These are phyloP conservation scores for Eurypyga helias DNA, from an alignment of 2,113 vertebrate genomes.

Conservation along the genomic window DNA sequence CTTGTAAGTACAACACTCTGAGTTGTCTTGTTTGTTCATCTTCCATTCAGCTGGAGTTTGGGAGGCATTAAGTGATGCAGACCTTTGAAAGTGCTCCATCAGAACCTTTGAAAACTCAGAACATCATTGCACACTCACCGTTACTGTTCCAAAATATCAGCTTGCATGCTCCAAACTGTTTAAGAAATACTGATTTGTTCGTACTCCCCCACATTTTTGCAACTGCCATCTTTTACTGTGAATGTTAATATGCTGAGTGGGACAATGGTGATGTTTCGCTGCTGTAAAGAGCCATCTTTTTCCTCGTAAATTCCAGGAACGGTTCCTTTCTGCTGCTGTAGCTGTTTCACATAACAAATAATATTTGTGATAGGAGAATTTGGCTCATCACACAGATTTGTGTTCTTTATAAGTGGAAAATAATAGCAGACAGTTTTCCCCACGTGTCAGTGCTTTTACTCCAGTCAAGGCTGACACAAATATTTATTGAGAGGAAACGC, in stretches of 20 bases:
- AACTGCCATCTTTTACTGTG: not conserved
- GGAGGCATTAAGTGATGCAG: not conserved
- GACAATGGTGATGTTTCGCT: not conserved
- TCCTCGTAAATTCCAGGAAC: not conserved
- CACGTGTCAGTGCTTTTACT: not conserved
- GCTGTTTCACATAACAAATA: not conserved
- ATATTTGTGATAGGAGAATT: not conserved
- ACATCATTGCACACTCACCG: rapidly evolving
- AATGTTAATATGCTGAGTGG: not conserved
- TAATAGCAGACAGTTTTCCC: not conserved
- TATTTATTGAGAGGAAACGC: not conserved
- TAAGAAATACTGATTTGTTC: slow-evolving; percentile 37
- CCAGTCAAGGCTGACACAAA: not conserved
- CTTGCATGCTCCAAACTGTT: not conserved
- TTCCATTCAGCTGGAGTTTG: not conserved
- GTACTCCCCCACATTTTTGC: not conserved
- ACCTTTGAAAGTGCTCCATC: not conserved
- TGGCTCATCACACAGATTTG: slow-evolving; percentile 3
- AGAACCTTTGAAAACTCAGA: not conserved
- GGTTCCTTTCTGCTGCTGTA: not conserved
- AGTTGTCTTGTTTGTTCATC: not conserved
- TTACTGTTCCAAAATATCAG: slow-evolving; percentile 7
- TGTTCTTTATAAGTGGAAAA: not conserved
- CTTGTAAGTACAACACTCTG: not conserved
- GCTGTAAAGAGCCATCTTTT: not conserved